phyloP scores from a whole-genome alignment of 2,113 vertebrate genomes.

The Lepisosteus osseus region DNA sequence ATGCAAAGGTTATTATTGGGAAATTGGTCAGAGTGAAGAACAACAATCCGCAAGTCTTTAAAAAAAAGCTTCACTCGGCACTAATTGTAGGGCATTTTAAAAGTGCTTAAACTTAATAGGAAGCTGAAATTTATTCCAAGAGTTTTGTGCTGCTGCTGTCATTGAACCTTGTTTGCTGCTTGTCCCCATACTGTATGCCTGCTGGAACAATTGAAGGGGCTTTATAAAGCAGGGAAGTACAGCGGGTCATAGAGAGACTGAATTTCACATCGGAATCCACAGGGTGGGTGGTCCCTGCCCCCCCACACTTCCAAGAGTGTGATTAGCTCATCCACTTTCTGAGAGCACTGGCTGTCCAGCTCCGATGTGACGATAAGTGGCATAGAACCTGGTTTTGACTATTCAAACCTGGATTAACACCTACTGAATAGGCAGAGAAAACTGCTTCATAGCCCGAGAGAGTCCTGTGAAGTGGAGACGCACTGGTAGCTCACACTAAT shows the following conservation, averaged over 20 bases:
- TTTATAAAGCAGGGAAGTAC: conserved; percentile 57
- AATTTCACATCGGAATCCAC: conserved; percentile 70
- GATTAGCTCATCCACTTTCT: conserved; percentile 65
- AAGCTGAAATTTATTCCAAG: no score
- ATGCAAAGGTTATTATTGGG: no score
- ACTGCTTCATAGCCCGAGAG: conserved; percentile 30
- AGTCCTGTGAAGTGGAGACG: conserved; percentile 47
- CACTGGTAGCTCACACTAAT: conserved; percentile 65
- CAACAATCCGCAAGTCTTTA: no score
- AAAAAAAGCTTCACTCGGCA: no score
- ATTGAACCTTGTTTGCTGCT: conserved; percentile 18
- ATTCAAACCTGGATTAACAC: conserved; percentile 44
- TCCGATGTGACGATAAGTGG: conserved; percentile 56
- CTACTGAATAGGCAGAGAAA: conserved; percentile 19
- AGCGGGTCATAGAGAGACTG: conserved; percentile 74
- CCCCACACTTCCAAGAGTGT: conserved; percentile 43
- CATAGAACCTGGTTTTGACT: conserved; percentile 38
- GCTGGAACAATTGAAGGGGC: conserved; percentile 68
- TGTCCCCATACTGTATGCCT: conserved; percentile 15
- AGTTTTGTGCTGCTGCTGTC: not conserved
- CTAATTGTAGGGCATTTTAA: no score
- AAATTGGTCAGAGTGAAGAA: no score
- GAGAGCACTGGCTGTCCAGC: conserved; percentile 38
- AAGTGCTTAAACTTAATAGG: no score
- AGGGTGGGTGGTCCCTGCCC: conserved; percentile 70